Conservation (phyloP, 1,140 invertebrate genomes). For the Drosophila carrolli region DNA sequence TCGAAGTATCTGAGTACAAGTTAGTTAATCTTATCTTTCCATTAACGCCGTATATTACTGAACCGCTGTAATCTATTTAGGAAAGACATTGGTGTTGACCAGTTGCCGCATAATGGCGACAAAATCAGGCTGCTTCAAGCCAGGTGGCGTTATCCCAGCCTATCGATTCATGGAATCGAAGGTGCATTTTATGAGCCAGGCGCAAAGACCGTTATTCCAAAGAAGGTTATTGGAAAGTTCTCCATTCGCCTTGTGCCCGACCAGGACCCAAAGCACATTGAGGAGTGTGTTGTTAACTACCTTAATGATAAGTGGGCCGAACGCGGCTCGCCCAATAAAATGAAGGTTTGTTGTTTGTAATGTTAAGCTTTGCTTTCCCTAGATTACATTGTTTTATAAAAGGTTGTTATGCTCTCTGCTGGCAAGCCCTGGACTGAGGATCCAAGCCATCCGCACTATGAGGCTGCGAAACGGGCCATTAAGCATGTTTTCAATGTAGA, state of each 20-base stretch:
- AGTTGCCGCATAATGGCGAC: conserved; percentile 90
- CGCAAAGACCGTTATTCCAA: conserved; percentile 97
- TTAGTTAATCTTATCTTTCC: conserved; percentile 84
- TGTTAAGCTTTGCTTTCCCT: not conserved
- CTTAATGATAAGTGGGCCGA: conserved; percentile 90
- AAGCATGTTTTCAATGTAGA: conserved; percentile 96
- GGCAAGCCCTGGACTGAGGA: conserved; percentile 96
- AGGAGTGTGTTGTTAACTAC: conserved; percentile 90
- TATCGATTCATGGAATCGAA: conserved; percentile 96
- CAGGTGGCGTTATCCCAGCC: conserved; percentile 94
- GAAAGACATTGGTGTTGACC: conserved; percentile 89
- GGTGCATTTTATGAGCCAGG: conserved; percentile 95
- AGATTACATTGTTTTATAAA: conserved; percentile 78
- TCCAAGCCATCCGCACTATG: conserved; percentile 95
- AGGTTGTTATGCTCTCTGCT: conserved; percentile 88
- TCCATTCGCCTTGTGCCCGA: conserved; percentile 97
- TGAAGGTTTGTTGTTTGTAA: conserved; percentile 87
- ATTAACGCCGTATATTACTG: conserved; percentile 49
- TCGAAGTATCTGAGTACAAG: conserved; percentile 92
- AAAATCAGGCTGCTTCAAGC: conserved; percentile 93
- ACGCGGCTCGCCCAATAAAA: conserved; percentile 93
- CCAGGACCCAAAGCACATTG: conserved; percentile 92
- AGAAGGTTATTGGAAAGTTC: conserved; percentile 98
- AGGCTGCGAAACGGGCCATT: conserved; percentile 94
- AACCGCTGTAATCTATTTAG: conserved; percentile 62